Evolutionary conservation across 2,113 vertebrate genomes (phyloP), one percentile per base, ranked within the genome.

Genomic region (Euleptes europaea): DNA sequence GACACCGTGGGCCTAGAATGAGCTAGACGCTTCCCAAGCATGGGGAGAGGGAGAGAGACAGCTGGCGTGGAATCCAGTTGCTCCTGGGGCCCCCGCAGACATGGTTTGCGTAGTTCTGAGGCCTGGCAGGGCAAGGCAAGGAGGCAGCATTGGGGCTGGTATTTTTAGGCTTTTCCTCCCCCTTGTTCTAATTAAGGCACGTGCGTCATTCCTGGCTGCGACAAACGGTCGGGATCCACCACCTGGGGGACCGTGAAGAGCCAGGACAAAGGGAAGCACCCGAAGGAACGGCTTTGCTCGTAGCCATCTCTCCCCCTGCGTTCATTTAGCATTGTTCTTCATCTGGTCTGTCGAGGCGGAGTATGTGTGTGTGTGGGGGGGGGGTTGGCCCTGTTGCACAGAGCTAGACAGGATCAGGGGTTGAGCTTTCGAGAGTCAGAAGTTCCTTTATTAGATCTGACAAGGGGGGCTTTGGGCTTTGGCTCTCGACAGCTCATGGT

Each of bases 101-200:
- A 69, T 73, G 84, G 77, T 80, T 73, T 54, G 79, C 82, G 85
- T 54, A 86, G 79, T 81, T 85, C 72, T 84, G 70, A 19, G 28
- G 12, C 42, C 13, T 9, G 71, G 74, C 78, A 87, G 79, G 77
- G 84, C 51, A 85, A 35, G 84, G 54, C 77, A 80, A 80, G 67
- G 69, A 85, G 76, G 76, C 76, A 85, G 40, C 57, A 31, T 17
- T 6, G 67, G 42, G 44, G 15, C 28, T 2, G 84, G 88, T 96
- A 95, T 96, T 96, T 96, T 96, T 96, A 96, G 95, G 90, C 87
- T 85, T 92, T 87, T 92, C 19, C 69, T 88, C 88, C 78, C 75
- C 84, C 79, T 66, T 2, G 17, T 78, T 76, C 70, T 17, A 83
- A 90, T 87, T 84, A 51, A 89, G 80, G 80, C 86, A 84, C 74